These are phyloP conservation scores for Manacus vitellinus DNA, from an alignment of 2,113 vertebrate genomes.

Conservation along the genomic window DNA sequence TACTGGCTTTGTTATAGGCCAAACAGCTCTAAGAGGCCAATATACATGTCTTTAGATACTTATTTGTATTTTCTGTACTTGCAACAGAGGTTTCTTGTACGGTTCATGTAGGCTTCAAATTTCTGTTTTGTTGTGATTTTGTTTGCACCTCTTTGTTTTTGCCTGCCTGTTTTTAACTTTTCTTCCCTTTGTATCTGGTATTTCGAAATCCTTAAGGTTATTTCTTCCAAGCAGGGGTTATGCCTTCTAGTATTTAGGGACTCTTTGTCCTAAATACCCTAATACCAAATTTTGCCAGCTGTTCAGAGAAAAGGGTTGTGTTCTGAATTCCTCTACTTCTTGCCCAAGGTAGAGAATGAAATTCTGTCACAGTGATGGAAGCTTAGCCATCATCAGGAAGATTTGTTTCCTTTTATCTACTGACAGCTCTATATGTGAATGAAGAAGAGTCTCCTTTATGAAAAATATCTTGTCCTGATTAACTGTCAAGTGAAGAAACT, in stretches of 20 bases:
- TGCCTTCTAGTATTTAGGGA: neutral
- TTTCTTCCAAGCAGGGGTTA: neutral
- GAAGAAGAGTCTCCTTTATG: neutral
- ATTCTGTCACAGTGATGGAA: neutral
- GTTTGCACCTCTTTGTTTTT: neutral
- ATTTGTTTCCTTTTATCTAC: neutral
- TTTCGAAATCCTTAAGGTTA: neutral
- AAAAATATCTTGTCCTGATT: neutral
- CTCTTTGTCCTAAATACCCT: neutral
- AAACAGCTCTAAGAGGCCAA: neutral
- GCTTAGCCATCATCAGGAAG: neutral
- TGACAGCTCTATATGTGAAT: neutral
- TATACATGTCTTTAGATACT: neutral
- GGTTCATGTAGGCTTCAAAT: neutral
- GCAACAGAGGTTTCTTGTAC: neutral
- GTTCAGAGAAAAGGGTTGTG: neutral
- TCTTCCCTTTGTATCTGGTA: neutral
- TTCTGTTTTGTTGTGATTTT: neutral
- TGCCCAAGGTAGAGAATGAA: neutral
- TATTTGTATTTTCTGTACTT: constrained; percentile 5
- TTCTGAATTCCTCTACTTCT: neutral
- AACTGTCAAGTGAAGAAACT: neutral
- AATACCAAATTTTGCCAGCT: neutral
- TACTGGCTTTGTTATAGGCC: neutral
- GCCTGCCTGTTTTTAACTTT: neutral